phyloP scores from a whole-genome alignment of 2,888 invertebrate genomes.

The Acanthosepion esculentum region DNA sequence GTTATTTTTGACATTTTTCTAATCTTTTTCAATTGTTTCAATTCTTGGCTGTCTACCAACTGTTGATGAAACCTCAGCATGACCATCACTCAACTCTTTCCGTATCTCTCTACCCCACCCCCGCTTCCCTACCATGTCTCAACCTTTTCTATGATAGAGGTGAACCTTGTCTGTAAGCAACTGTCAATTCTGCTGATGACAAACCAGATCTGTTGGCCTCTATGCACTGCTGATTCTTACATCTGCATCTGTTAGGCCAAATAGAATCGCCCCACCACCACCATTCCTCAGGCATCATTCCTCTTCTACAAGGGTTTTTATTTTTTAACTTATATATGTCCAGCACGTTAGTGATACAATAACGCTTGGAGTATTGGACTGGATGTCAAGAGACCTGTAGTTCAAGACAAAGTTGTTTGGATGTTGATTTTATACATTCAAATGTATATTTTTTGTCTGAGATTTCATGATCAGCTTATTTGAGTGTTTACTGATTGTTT shows the following conservation, averaged over 20 bases:
- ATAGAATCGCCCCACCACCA: neutral
- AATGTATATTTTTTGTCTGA: neutral
- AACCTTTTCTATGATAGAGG: constrained; percentile 18
- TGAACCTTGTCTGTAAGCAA: constrained; percentile 33
- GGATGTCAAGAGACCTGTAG: neutral
- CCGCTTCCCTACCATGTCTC: neutral
- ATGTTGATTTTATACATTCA: neutral
- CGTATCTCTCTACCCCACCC: neutral
- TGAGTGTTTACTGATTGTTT: too few relatives aligned
- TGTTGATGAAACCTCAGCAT: constrained; percentile 22
- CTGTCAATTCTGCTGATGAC: constrained; percentile 33
- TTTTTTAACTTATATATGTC: neutral
- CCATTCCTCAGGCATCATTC: neutral
- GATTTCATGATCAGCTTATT: neutral
- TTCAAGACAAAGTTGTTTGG: neutral
- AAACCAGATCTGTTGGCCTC: constrained; percentile 33
- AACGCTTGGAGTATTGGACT: neutral
- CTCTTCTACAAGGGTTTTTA: neutral
- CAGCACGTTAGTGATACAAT: neutral
- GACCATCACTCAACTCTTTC: neutral
- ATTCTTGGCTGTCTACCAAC: neutral
- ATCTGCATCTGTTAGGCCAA: neutral
- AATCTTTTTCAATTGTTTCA: constrained; percentile 33
- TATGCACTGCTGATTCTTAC: constrained; percentile 2
- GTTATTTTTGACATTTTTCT: constrained; percentile 23